Evolutionary conservation across 1,140 invertebrate species (phyloP).

Genomic region (Atopsyche davidsoni): DNA sequence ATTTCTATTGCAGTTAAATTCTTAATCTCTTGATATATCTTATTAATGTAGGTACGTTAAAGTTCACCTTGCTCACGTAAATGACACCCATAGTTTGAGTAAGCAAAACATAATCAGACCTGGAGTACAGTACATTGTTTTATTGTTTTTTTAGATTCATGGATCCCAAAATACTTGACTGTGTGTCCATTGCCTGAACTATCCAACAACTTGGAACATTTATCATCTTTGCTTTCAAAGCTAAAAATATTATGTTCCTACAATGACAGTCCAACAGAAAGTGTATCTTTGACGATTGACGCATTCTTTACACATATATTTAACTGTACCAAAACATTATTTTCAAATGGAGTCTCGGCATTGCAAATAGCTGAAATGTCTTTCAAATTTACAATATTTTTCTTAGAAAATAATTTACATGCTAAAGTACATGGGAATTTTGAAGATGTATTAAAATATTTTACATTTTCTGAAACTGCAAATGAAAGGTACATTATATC

Average conservation of each 20-base stretch:
- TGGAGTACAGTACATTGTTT: background rate
- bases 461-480: constrained; percentile 15
- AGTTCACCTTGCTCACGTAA: too few relatives aligned
- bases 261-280: constrained; percentile 14
- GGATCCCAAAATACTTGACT: constrained; percentile 26
- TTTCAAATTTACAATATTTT: constrained; percentile 21
- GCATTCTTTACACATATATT: constrained; percentile 24
- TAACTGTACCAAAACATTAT: constrained; percentile 17
- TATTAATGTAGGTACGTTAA: too few relatives aligned
- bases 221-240: constrained; percentile 20
- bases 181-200: constrained; percentile 22
- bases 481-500: constrained; percentile 24
- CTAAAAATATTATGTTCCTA: constrained; percentile 22
- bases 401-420: constrained; percentile 20
- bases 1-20: too few relatives aligned
- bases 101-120: constrained; percentile 2
- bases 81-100: too few relatives aligned
- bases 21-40: too few relatives aligned
- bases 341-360: constrained; percentile 19
- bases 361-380: constrained; percentile 24
- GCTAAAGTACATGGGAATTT: constrained; percentile 20
- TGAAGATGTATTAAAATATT: constrained; percentile 21
- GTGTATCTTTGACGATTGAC: constrained; percentile 12
- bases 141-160: constrained; percentile 21
- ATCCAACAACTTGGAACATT: constrained; percentile 15